phyloP scores from a whole-genome alignment of 2,888 invertebrate species.

The Strigamia crassipes region DNA sequence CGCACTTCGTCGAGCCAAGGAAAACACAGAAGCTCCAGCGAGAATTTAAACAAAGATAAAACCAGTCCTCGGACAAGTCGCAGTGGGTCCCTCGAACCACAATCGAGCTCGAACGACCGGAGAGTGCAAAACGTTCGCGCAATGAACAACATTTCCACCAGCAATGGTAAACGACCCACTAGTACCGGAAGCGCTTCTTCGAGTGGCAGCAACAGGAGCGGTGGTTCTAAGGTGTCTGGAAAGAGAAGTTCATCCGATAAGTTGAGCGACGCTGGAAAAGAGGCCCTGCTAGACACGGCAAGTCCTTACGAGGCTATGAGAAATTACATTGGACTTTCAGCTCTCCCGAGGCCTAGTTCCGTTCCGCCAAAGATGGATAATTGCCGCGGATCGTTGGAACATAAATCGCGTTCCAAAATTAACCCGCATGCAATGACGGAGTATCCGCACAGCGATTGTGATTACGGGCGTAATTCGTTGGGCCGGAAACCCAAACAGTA shows the following conservation, averaged over 20 bases:
- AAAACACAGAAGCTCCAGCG: neutral
- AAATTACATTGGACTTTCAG: conserved; percentile 43
- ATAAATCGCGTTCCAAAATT: neutral
- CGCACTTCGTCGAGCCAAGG: conserved; percentile 36
- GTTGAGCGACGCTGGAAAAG: conserved; percentile 47
- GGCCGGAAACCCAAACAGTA: conserved; percentile 46
- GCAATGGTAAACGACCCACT: conserved; percentile 56
- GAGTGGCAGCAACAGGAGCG: conserved; percentile 55
- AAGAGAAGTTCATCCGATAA: conserved; percentile 50
- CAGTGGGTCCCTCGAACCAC: conserved; percentile 44
- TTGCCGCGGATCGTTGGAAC: conserved; percentile 5
- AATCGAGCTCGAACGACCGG: conserved; percentile 2
- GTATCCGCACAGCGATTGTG: conserved; percentile 29
- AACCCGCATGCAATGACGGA: conserved; percentile 31
- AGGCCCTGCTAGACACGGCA: conserved; percentile 29
- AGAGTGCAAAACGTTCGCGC: conserved; percentile 35
- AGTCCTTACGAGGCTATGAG: neutral
- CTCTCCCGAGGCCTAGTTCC: conserved; percentile 49
- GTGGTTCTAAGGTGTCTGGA: conserved; percentile 51
- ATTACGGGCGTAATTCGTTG: conserved; percentile 46
- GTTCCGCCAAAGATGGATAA: conserved; percentile 35
- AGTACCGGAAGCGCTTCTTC: conserved; percentile 57
- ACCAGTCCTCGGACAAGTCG: conserved; percentile 47
- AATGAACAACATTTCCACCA: conserved; percentile 48
- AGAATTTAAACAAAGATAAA: conserved; percentile 39